Base-by-base conservation (phyloP, 2,797 vertebrate genomes). In the Mastacembelus armatus region DNA sequence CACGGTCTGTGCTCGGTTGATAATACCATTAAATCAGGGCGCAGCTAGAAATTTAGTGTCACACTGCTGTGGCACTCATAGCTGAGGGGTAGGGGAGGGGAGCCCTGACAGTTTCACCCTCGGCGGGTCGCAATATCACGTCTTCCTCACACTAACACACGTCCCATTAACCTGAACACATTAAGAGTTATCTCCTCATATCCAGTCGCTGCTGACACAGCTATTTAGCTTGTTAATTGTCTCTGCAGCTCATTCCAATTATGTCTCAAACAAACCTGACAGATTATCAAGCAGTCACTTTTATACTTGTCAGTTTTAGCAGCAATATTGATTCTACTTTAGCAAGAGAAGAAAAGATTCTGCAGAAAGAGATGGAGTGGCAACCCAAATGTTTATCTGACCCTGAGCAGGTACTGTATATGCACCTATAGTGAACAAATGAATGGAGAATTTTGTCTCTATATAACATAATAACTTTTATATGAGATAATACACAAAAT, bases 21-120 rank as follows among this genome's bases (percentile, higher is more conserved):
- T 88, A 86, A 88, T 72, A 73, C 77, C 71, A 72, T 84, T 89
- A 88, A 84, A 86, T 81, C 78, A 72, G 71, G 48, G n/a, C 19
- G 68, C 61, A 70, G 71, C 56, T 76, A 74, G 40, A 71, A 71
- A 69, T 84, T 57, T 76, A 68, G 42, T 52, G 62, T 61, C 7
- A 16, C 63, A 47, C 63, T 35, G 63, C 66, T 49, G 51, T 22
- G 61, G 58, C 51, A 7, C 66, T 78, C 43, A 16, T 42, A 74
- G 47, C 47, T 18, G 42, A 80, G 32, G 43, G 69, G 57, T 7
- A 22, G 33, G 65, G 40, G 30, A 76, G 63, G 65, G 61, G 78
- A 77, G 57, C 60, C 64, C 71, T 16, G 19, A 15, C 49, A 64
- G 57, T 40, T 48, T 68, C 56, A 71, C 63, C 71, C 61, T 72